A percentile compares a stretch with the other conserved stretches of the same genome.
phyloP scores from a whole-genome alignment of 2,888 invertebrate genomes.

The Agrotis clavis region DNA sequence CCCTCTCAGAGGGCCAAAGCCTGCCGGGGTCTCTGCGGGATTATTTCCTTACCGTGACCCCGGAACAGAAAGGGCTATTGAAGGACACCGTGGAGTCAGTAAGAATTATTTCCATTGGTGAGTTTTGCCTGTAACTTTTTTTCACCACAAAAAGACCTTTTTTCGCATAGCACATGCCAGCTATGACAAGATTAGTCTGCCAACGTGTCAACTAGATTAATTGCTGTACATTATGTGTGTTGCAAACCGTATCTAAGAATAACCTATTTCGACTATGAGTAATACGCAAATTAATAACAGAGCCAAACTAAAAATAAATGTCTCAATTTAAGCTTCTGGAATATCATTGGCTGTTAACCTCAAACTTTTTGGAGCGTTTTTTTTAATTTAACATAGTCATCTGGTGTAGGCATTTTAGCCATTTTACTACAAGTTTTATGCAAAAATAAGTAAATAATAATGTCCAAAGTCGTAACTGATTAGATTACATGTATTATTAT shows the following conservation, averaged over 20 bases:
- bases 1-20: no score
- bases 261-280: slow-evolving; percentile 40
- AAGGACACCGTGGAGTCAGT: no score
- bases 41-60: no score
- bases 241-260: slow-evolving; percentile 49
- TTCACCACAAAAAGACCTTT: neutral
- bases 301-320: slow-evolving; percentile 40
- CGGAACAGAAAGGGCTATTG: no score
- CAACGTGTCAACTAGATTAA: slow-evolving; percentile 33
- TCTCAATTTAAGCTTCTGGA: slow-evolving; percentile 33
- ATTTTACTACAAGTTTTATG: no score
- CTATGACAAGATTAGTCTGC: slow-evolving; percentile 3
- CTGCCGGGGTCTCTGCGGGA: no score
- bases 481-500: no score
- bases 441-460: no score
- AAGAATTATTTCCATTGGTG: neutral
- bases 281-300: slow-evolving; percentile 45
- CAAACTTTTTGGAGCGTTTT: neutral
- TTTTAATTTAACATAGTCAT: neutral
- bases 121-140: neutral
- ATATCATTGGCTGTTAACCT: slow-evolving; percentile 3
- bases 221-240: slow-evolving; percentile 26
- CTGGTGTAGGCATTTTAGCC: neutral
- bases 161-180: slow-evolving; percentile 1
- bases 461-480: no score